A percentile compares a stretch with the other conserved stretches of the same genome.
Evolutionary conservation across 2,797 vertebrate genomes (phyloP).

Genomic region (Dromococcyx pavoninus): DNA sequence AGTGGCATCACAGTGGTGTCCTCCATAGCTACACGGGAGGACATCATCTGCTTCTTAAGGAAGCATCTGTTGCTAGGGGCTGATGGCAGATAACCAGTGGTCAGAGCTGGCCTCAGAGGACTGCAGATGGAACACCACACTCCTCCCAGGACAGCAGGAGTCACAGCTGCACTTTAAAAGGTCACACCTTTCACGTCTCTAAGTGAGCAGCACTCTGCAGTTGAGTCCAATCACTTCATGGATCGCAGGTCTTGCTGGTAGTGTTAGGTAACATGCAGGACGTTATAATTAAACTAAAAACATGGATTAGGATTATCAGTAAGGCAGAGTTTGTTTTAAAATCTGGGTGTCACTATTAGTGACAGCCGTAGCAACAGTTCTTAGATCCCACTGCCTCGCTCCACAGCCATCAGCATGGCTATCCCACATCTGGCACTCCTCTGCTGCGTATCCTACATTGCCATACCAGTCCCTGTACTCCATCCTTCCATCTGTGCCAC

Average conservation of each 20-base stretch:
- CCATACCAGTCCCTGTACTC: not conserved
- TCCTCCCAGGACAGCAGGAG: not conserved
- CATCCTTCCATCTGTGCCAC: not conserved
- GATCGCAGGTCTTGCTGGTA: not conserved
- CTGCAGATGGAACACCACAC: not conserved
- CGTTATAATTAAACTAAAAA: not conserved
- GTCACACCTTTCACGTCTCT: rapidly evolving
- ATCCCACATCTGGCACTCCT: not conserved
- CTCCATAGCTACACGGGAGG: not conserved
- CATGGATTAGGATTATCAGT: not conserved
- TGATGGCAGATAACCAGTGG: rapidly evolving
- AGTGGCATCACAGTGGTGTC: not conserved
- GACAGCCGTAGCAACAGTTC: not conserved
- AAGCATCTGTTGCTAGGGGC: not conserved
- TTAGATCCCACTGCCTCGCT: not conserved
- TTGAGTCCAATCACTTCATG: not conserved
- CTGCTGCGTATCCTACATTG: not conserved
- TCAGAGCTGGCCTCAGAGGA: not conserved
- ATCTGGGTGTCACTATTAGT: not conserved
- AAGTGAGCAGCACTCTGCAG: not conserved
- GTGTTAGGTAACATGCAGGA: not conserved
- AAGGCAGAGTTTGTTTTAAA: not conserved
- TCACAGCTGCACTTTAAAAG: not conserved
- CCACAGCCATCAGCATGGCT: not conserved
- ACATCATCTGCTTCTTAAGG: not conserved